Conservation (phyloP, 2,888 invertebrate species). For the Magallana nippona region DNA sequence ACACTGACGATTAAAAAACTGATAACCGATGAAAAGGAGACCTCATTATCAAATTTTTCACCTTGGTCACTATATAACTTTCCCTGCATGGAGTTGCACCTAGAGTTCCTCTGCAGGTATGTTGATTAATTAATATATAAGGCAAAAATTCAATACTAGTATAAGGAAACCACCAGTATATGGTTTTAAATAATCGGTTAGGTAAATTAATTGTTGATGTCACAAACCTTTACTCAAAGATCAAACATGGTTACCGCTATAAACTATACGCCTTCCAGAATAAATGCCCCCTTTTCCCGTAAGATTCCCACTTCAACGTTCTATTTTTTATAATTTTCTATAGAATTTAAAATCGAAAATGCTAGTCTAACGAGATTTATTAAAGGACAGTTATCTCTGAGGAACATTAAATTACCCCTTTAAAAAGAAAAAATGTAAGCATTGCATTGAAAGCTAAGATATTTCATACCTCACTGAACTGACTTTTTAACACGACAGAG, state of each 20-base stretch:
- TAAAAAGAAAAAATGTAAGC: not conserved
- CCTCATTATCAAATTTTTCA: conserved; percentile 29
- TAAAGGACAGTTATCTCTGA: not conserved
- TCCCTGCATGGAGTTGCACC: not conserved
- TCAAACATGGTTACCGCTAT: too few relatives aligned
- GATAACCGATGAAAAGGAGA: conserved; percentile 23
- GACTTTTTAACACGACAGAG: conserved; percentile 16
- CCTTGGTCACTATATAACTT: conserved; percentile 1
- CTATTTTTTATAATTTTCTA: not conserved
- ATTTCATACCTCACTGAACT: conserved; percentile 19
- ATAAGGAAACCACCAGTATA: not conserved
- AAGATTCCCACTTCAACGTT: not conserved
- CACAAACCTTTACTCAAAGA: too few relatives aligned
- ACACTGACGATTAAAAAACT: conserved; percentile 26
- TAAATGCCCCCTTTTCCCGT: not conserved
- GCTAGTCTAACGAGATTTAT: not conserved
- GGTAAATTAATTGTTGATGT: too few relatives aligned
- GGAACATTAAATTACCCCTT: conserved; percentile 4
- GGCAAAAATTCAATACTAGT: too few relatives aligned
- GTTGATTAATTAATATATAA: not conserved
- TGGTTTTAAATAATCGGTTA: not conserved
- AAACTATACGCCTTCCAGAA: too few relatives aligned
- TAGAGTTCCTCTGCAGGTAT: not conserved
- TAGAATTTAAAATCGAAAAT: conserved; percentile 5
- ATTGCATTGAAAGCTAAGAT: conserved; percentile 4